These are phyloP conservation scores for Seira sanloemensis DNA, from an alignment of 2,888 invertebrate species.

Conservation along the genomic window DNA sequence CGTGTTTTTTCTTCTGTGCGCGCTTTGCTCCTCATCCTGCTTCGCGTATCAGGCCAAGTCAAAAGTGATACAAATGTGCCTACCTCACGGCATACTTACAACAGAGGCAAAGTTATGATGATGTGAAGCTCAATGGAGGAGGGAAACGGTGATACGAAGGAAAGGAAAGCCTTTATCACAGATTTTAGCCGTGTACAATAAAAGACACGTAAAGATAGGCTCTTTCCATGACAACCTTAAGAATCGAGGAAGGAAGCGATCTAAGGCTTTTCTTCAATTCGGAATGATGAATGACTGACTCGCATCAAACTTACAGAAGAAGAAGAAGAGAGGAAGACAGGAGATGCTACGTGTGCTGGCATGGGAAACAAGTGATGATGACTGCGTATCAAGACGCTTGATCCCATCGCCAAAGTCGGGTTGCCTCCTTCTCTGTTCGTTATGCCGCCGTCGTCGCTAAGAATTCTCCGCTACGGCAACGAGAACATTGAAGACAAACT, in stretches of 20 bases:
- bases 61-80: not conserved
- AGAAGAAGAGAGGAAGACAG: no score
- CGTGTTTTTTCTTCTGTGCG: conserved; percentile 10
- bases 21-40: conserved; percentile 9
- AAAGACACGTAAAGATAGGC: not conserved
- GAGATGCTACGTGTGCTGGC: not conserved
- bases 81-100: no score
- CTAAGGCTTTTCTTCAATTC: conserved; percentile 43
- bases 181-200: not conserved
- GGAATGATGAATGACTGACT: conserved; percentile 63
- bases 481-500: no score
- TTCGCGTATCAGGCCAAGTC: not conserved
- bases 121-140: conserved; percentile 25
- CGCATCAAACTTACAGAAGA: conserved; percentile 17
- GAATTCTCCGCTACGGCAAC: no score
- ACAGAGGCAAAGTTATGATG: conserved; percentile 35
- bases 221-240: not conserved
- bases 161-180: not conserved
- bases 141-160: not conserved
- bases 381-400: not conserved
- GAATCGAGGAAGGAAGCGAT: conserved; percentile 5
- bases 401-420: not conserved
- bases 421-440: not conserved
- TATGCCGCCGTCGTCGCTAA: no score
- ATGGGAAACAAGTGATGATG: conserved; percentile 15